These are phyloP conservation scores for Encarsia formosa DNA, from an alignment of 2,888 invertebrate genomes.

Conservation along the genomic window DNA sequence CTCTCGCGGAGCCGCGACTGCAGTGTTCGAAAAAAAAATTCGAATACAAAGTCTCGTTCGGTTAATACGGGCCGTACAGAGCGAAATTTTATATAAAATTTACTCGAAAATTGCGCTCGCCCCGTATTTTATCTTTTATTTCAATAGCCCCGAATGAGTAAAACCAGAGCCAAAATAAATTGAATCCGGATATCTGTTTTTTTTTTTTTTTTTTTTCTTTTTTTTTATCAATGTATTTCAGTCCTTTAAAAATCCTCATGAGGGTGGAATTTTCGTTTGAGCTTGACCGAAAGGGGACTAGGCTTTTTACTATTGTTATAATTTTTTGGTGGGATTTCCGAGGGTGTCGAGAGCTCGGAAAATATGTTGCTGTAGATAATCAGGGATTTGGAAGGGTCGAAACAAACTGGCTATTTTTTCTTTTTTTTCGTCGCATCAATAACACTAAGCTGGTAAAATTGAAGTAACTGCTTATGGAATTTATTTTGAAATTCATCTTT, in stretches of 20 bases:
- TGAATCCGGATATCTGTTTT: constrained; percentile 21
- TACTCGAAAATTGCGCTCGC: constrained; percentile 1
- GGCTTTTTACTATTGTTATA: constrained; percentile 21
- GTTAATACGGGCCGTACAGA: neutral
- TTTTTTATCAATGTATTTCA: constrained; percentile 13
- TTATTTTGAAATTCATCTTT: no score
- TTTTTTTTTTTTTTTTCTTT: constrained; percentile 13
- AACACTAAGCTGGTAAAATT: no score
- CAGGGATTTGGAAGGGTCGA: no score
- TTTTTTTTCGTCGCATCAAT: no score
- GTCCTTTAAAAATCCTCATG: constrained; percentile 16
- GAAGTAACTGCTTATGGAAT: no score
- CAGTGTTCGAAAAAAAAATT: no score
- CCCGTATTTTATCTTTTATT: constrained; percentile 15
- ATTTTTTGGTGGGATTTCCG: no score
- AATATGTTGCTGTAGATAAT: no score
- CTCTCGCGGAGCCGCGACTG: no score
- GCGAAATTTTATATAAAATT: neutral
- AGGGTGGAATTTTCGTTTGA: constrained; percentile 7
- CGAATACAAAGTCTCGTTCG: no score
- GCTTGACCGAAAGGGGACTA: neutral
- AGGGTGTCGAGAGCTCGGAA: no score
- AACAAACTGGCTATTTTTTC: no score
- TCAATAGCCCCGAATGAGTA: constrained; percentile 13
- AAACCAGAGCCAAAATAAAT: constrained; percentile 22